Base-by-base conservation (phyloP, 1,140 invertebrate species). In the Drosophila orena region DNA sequence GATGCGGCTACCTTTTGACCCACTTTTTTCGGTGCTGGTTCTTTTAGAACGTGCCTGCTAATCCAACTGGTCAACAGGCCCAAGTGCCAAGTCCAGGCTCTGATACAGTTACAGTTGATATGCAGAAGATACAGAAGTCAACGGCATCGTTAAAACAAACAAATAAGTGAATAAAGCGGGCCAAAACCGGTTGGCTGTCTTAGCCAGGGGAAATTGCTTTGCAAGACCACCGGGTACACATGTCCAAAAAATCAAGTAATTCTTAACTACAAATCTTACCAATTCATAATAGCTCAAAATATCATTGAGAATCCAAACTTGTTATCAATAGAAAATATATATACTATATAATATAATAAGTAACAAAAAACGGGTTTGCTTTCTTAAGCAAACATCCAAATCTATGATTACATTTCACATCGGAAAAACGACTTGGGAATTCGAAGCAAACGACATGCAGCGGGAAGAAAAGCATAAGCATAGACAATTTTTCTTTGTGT, bases 31-130 rank as follows among this genome's bases (percentile, higher is more conserved):
- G 58, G 37, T 40, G 58, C 47, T 70, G 62, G 37, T 62, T 54
- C 61, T 89, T 79, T 88, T 88, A 88, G 79, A 89, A 71, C 76
- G 62, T 64, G 70, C 35, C 66, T 88, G 84, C 71, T 89, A 88
- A 88, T 88, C 84, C 64, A 62, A 52, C 46, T 77, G 84, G 79
- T 77, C 84, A 88, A 88, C 84, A 83, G 68, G 47, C 43, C 44
- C 60, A 62, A 74, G 49, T 62, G 57, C 76, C 62, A 43, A 42
- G 38, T 71, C 62, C 49, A 58, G 55, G 61, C 54, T 77, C 59
- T 73, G 81, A 71, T 86, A 79, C 79, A 88, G 83, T 89, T 89
- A 89, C 60, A 60, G 57, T 55, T 73, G 50, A 56, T 73, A 61
- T 68, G 64, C 64, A 65, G 64, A 68, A 68, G 64, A 68, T 65